Percentiles rank a stretch among this genome's conserved stretches.
phyloP scores from a whole-genome alignment of 1,140 invertebrate species.

The Drosophila azteca region DNA sequence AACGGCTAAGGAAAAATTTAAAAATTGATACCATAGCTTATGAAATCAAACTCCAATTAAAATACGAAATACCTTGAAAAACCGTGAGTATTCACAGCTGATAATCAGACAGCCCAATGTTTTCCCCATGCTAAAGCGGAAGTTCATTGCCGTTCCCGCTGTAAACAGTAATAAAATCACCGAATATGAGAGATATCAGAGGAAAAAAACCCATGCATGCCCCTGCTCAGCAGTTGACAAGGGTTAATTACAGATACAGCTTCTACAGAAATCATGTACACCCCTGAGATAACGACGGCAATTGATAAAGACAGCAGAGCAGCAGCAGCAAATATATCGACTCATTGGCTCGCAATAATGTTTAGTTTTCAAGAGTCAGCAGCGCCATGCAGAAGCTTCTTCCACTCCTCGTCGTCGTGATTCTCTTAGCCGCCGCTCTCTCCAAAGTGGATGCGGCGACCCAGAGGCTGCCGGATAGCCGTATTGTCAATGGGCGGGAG shows the following conservation, averaged over 20 bases:
- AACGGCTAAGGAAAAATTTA: no score
- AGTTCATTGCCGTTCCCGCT: slow-evolving; percentile 48
- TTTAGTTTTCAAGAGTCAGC: slow-evolving; percentile 35
- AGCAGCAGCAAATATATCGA: slow-evolving; percentile 29
- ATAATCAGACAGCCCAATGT: no score
- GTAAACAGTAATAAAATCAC: slow-evolving; percentile 48
- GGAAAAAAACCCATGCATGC: slow-evolving; percentile 32
- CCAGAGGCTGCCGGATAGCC: slow-evolving; percentile 56
- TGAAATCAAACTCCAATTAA: no score
- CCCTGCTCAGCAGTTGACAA: slow-evolving; percentile 19
- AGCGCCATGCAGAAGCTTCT: slow-evolving; percentile 31
- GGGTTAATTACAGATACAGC: slow-evolving; percentile 47
- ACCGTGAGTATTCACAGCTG: no score
- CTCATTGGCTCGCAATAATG: slow-evolving; percentile 21
- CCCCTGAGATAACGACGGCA: slow-evolving; percentile 27
- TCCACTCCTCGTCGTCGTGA: slow-evolving; percentile 19
- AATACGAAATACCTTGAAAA: no score
- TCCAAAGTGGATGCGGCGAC: slow-evolving; percentile 3
- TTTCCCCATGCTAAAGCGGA: slow-evolving; percentile 19
- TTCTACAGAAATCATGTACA: slow-evolving; percentile 49
- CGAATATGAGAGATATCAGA: slow-evolving; percentile 31
- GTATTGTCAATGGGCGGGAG: slow-evolving; percentile 74
- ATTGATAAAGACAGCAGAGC: slow-evolving; percentile 33
- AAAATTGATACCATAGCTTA: no score
- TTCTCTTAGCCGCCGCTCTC: background rate